phyloP scores from a whole-genome alignment of 2,888 invertebrate species.

The Tenthredo distinguenda region DNA sequence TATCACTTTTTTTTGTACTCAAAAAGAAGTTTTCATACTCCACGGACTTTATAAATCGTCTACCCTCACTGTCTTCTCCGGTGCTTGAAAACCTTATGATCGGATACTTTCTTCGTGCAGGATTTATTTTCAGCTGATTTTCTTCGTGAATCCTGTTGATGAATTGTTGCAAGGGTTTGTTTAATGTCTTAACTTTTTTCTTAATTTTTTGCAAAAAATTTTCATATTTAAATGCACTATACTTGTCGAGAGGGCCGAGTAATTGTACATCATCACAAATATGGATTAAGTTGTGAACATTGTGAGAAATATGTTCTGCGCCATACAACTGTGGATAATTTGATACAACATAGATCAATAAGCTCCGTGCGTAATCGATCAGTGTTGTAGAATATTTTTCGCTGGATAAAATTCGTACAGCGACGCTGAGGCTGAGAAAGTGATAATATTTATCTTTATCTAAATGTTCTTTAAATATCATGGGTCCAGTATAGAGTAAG shows the following conservation, averaged over 20 bases:
- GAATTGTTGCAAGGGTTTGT: constrained; percentile 58
- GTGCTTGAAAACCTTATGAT: constrained; percentile 19
- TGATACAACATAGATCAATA: too few species aligned
- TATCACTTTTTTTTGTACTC: constrained; percentile 47
- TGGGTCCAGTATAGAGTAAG: constrained; percentile 35
- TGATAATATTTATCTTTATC: constrained; percentile 34
- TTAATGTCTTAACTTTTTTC: constrained; percentile 53
- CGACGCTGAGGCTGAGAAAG: constrained; percentile 24
- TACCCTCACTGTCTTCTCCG: constrained; percentile 13
- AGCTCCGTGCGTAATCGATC: too few species aligned
- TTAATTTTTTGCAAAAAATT: constrained; percentile 54
- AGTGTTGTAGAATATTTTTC: too few species aligned
- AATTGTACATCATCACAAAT: too few species aligned
- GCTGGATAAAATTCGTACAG: too few species aligned
- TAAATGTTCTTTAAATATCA: constrained; percentile 35
- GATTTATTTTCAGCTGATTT: constrained; percentile 27
- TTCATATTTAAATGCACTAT: constrained; percentile 27
- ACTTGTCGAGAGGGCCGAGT: constrained; percentile 25
- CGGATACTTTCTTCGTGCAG: constrained; percentile 22
- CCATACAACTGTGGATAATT: too few species aligned
- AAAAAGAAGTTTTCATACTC: constrained; percentile 50
- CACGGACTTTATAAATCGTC: constrained; percentile 36
- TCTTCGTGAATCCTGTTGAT: constrained; percentile 53
- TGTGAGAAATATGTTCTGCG: too few species aligned
- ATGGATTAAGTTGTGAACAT: too few species aligned